Conservation (phyloP, 2,797 vertebrate genomes). For the Cichlasoma orientale region DNA sequence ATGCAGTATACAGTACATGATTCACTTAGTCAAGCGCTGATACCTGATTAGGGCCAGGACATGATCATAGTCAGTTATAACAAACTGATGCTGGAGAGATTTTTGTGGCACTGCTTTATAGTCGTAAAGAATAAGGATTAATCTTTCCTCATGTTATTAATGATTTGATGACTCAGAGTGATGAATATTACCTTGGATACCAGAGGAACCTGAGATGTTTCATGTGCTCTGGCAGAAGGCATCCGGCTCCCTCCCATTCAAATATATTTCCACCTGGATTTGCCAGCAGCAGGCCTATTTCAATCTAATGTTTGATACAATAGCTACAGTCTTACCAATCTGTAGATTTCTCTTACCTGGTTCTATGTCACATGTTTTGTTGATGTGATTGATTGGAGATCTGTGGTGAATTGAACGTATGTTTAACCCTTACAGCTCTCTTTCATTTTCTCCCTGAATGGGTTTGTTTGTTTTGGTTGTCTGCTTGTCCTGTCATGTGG, state of each 20-base stretch:
- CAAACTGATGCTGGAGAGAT: background rate
- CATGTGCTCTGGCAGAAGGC: background rate
- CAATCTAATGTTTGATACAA: background rate
- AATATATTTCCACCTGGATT: background rate
- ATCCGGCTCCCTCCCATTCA: background rate
- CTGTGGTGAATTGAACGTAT: background rate
- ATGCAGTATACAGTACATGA: too few species aligned
- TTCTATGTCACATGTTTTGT: too few species aligned
- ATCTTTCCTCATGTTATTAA: background rate
- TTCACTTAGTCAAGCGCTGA: background rate
- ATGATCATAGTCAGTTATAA: background rate
- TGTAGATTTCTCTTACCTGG: background rate
- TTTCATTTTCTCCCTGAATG: background rate
- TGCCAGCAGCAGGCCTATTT: background rate
- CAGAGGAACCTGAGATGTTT: background rate
- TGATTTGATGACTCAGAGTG: background rate
- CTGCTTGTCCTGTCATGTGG: fast-evolving
- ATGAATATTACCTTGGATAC: background rate
- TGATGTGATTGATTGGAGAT: background rate
- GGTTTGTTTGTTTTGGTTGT: background rate
- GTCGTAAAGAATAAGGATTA: background rate
- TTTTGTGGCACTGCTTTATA: background rate
- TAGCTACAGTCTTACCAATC: too few species aligned
- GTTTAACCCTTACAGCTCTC: background rate
- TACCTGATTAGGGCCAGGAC: background rate